Evolutionary conservation across 1,140 invertebrate species (phyloP), one percentile per base, ranked within the genome.

Genomic region (Chrysomallon squamiferum): DNA sequence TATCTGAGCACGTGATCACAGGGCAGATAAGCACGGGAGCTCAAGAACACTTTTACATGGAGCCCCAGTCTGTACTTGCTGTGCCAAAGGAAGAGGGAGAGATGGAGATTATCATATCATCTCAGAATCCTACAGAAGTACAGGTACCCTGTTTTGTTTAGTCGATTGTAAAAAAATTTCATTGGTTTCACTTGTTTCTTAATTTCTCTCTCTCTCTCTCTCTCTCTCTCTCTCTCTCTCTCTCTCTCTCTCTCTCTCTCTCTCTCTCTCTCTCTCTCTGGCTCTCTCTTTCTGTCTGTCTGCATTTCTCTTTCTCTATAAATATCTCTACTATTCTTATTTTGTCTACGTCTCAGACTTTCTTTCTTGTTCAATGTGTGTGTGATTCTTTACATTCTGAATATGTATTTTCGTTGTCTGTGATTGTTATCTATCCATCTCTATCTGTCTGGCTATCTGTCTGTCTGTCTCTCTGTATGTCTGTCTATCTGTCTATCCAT

Each of bases 21-120:
- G 82, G 94, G 11, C 90, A 91, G 79, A 87, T 93, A 47, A 88
- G 91, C 69, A 91, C 92, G 74, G 94, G 94, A 47, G 95, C 94
- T 0, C 96, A 98, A 84, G 95, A 98, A 84, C 96, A 99, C 84
- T 98, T 98, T 87, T 98, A 99, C 85, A 85, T 99, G 66, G 95
- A 96, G 86, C 96, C 95, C 0, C 89, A 96, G 15, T 82, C 71
- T 5, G 75, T 81, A 33, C 85, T 95, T 47, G 95, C 90, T 1
- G 86, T 94, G 32, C 94, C 94, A 0, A 91, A 89, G 62, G 92
- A 93, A 79, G 89, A 91, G 74, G 90, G 94, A 72, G 95, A 97
- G 84, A 87, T 97, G 61, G 94, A 96, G 84, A 80, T 98, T 13
- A 91, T 92, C 76, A 89, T 89, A 58, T 93, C 93, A 0, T 91